These are phyloP conservation scores for Cathartes aura DNA, from an alignment of 2,113 vertebrate species.

Conservation along the genomic window DNA sequence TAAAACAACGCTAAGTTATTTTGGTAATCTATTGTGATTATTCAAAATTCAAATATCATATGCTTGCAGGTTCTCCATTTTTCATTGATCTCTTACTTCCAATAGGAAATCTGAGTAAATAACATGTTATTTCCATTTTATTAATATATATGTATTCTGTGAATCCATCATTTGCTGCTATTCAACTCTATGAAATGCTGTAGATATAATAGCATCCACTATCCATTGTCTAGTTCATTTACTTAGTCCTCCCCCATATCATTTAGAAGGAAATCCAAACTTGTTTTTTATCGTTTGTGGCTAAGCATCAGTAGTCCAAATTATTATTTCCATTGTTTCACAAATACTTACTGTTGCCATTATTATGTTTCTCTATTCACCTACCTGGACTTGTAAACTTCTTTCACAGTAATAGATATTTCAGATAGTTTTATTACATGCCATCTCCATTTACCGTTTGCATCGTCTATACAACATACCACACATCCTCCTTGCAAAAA, in stretches of 20 bases:
- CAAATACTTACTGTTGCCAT: not conserved
- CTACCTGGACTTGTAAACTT: not conserved
- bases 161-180: not conserved
- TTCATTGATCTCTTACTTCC: not conserved
- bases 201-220: not conserved
- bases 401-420: not conserved
- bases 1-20: not conserved
- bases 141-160: not conserved
- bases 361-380: not conserved
- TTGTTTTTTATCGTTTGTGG: not conserved
- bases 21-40: not conserved
- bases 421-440: not conserved
- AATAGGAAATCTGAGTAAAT: not conserved
- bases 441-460: not conserved
- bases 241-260: fast-evolving
- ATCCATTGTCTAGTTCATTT: not conserved
- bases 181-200: not conserved
- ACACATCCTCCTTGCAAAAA: not conserved
- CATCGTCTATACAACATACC: not conserved
- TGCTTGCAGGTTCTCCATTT: not conserved
- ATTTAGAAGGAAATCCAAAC: not conserved
- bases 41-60: not conserved
- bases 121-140: not conserved
- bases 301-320: not conserved
- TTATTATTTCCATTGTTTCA: not conserved